phyloP scores from a whole-genome alignment of 1,140 invertebrate genomes.

The Brachionus calyciflorus region DNA sequence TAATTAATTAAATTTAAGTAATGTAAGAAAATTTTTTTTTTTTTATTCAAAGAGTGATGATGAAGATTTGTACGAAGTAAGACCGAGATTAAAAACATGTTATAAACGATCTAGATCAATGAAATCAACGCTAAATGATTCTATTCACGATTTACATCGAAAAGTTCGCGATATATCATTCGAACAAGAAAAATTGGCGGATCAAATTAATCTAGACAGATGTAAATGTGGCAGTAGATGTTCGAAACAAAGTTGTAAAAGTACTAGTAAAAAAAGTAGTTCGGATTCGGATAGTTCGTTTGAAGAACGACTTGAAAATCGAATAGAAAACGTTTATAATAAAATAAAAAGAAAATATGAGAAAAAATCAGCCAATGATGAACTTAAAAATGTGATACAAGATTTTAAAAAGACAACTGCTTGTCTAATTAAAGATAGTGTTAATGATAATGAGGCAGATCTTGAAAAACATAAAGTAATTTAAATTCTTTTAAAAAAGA shows the following conservation, averaged over 20 bases:
- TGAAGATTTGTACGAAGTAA: background rate
- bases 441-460: background rate
- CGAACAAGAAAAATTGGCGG: slow-evolving; percentile 15
- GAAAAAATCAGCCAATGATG: slow-evolving; percentile 6
- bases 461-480: slow-evolving; percentile 37
- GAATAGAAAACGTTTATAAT: slow-evolving; percentile 27
- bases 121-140: background rate
- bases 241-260: background rate
- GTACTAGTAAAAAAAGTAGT: background rate
- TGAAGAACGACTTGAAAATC: slow-evolving; percentile 17
- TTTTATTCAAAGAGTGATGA: slow-evolving; percentile 7
- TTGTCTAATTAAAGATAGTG: background rate
- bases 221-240: background rate
- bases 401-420: slow-evolving; percentile 36
- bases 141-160: background rate
- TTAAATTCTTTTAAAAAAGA: background rate
- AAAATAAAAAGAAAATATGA: slow-evolving; percentile 16
- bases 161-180: slow-evolving; percentile 32
- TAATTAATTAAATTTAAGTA: too few species aligned
- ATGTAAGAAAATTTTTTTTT: background rate
- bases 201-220: background rate
- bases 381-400: slow-evolving; percentile 5
- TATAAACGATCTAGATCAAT: background rate
- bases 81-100: background rate
- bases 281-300: slow-evolving; percentile 19